Evolutionary conservation across 2,113 vertebrate genomes (phyloP).

Genomic region (Charina bottae): DNA sequence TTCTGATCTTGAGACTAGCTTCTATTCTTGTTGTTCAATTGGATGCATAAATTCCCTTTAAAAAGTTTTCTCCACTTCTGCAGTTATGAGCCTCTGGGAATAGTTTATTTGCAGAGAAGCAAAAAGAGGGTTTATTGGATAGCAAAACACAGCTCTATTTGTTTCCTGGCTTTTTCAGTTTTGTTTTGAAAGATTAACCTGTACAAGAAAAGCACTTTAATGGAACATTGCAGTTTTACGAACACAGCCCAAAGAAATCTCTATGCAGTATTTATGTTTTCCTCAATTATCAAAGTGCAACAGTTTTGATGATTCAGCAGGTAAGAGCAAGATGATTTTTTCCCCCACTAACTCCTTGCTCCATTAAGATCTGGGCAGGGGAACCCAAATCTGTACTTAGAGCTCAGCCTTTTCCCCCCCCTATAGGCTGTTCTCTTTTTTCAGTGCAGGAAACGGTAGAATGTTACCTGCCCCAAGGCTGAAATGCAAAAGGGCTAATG

Average conservation of each 20-base stretch:
- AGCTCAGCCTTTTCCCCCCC: constrained; percentile 46
- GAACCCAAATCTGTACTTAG: constrained; percentile 56
- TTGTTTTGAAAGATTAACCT: constrained; percentile 66
- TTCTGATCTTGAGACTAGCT: too few species aligned
- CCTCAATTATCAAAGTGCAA: constrained; percentile 62
- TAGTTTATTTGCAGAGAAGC: constrained; percentile 60
- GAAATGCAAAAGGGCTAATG: constrained; percentile 41
- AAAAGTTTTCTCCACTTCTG: constrained; percentile 23
- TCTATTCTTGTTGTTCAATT: constrained; percentile 11
- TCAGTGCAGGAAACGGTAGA: neutral
- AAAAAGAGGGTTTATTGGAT: constrained; percentile 55
- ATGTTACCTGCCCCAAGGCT: constrained; percentile 29
- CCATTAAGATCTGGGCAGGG: constrained; percentile 47
- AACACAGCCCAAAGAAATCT: constrained; percentile 61
- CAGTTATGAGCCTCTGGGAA: constrained; percentile 51
- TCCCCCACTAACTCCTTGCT: constrained; percentile 55
- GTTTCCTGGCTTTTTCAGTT: constrained; percentile 59
- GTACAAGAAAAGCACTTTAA: constrained; percentile 59
- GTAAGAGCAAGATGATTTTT: constrained; percentile 24
- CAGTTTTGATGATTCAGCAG: constrained; percentile 67
- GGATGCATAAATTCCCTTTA: constrained; percentile 44
- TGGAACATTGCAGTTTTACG: constrained; percentile 53
- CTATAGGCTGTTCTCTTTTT: constrained; percentile 40
- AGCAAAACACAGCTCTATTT: constrained; percentile 59
- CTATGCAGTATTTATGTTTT: constrained; percentile 66